These are phyloP conservation scores for Hemiscyllium ocellatum DNA, from an alignment of 2,113 vertebrate species.

Conservation along the genomic window DNA sequence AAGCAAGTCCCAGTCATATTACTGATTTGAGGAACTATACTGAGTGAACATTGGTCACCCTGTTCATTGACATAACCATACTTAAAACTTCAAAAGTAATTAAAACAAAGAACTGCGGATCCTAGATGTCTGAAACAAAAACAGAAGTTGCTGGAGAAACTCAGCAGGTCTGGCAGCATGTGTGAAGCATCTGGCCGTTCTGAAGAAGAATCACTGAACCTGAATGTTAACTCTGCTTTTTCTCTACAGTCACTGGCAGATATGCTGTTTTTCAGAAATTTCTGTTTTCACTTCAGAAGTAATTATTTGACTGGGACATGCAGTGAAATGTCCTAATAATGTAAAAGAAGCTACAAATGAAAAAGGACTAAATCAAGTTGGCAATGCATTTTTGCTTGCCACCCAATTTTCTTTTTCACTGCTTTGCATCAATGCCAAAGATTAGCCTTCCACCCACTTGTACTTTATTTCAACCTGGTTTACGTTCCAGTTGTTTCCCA, in stretches of 20 bases:
- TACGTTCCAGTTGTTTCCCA: not conserved
- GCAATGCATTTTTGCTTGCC: not conserved
- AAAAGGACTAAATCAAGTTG: not conserved
- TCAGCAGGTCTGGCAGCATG: too few species aligned
- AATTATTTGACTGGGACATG: not conserved
- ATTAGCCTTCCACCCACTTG: not conserved
- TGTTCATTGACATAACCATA: not conserved
- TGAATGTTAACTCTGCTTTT: too few species aligned
- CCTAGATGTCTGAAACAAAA: too few species aligned
- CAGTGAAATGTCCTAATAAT: not conserved
- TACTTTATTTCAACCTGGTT: too few species aligned
- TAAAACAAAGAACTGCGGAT: too few species aligned
- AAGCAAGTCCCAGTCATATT: not conserved
- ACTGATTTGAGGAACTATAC: not conserved
- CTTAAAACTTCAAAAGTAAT: not conserved
- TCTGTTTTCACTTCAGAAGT: not conserved
- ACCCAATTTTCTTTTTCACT: not conserved
- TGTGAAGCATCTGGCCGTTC: too few species aligned
- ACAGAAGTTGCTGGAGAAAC: too few species aligned
- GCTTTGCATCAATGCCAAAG: not conserved
- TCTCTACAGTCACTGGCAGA: too few species aligned
- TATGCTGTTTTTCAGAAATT: too few species aligned
- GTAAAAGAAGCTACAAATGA: not conserved
- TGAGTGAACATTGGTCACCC: not conserved
- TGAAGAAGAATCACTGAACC: too few species aligned